Percentiles rank a stretch among this genome's conserved stretches.
Evolutionary conservation across 2,797 vertebrate genomes (phyloP).

Genomic region (Gephyroberyx darwinii): DNA sequence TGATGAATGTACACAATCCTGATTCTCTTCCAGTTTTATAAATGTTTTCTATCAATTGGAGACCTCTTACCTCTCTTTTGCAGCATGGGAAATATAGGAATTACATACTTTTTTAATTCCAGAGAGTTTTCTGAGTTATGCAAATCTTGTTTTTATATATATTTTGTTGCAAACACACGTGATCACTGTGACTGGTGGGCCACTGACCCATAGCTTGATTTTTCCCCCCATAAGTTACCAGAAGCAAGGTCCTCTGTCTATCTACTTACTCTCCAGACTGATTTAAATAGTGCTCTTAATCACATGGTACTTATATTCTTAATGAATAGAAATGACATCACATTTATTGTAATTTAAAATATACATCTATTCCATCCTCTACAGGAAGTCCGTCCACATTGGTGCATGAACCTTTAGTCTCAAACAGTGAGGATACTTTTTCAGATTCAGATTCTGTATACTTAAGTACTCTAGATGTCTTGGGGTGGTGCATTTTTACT

Average conservation of each 20-base stretch:
- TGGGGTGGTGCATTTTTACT: not conserved
- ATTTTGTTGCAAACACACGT: slow-evolving; percentile 33
- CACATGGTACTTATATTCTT: not conserved
- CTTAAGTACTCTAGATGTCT: not conserved
- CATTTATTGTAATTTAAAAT: slow-evolving; percentile 16
- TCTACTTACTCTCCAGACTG: not conserved
- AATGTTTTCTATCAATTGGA: slow-evolving; percentile 9
- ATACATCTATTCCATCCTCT: slow-evolving; percentile 17
- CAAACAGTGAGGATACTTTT: no score
- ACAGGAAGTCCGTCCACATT: slow-evolving; percentile 24
- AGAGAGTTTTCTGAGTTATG: slow-evolving; percentile 15
- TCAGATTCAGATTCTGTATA: not conserved
- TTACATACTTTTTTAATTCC: slow-evolving; percentile 11
- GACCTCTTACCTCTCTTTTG: slow-evolving; percentile 16
- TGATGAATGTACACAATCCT: slow-evolving; percentile 70
- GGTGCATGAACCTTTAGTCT: not conserved
- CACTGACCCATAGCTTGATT: not conserved
- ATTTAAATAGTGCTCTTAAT: not conserved
- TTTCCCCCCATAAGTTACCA: not conserved
- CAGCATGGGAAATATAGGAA: slow-evolving; percentile 34
- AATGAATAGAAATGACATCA: not conserved
- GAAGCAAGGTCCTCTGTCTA: slow-evolving; percentile 10
- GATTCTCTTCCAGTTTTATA: slow-evolving; percentile 36
- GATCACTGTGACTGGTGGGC: slow-evolving; percentile 32
- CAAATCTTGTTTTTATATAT: slow-evolving; percentile 24